These are phyloP conservation scores for Callospermophilus lateralis DNA, from an alignment of 2,113 vertebrate species.

Conservation along the genomic window DNA sequence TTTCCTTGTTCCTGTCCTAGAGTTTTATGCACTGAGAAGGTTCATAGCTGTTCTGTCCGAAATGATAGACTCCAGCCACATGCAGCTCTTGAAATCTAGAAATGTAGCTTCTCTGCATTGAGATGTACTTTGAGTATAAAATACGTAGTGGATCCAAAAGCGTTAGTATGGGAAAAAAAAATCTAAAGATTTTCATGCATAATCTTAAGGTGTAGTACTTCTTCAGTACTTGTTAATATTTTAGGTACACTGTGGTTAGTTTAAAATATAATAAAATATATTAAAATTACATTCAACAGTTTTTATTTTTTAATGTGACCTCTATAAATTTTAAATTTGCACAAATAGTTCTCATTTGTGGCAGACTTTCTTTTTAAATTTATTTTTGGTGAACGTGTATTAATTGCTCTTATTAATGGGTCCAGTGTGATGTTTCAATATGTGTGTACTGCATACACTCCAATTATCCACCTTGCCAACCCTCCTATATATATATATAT, in stretches of 20 bases:
- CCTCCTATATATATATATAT: rapidly evolving
- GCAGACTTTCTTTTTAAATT: not conserved
- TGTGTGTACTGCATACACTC: not conserved
- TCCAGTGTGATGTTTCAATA: not conserved
- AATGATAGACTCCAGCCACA: not conserved
- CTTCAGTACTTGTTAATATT: not conserved
- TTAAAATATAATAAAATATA: not conserved
- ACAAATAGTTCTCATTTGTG: not conserved
- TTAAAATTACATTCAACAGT: not conserved
- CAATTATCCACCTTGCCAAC: not conserved
- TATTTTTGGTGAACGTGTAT: not conserved
- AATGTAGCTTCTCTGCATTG: not conserved
- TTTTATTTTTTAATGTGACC: not conserved
- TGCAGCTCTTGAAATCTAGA: not conserved
- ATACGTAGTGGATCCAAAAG: not conserved
- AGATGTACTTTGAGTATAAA: not conserved
- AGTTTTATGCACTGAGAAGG: not conserved
- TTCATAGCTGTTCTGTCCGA: too few species aligned
- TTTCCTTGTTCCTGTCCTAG: too few species aligned
- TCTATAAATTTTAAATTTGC: not conserved
- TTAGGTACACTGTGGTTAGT: not conserved
- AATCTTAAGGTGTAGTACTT: not conserved
- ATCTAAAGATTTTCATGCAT: not conserved
- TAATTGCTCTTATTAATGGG: not conserved
- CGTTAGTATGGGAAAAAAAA: not conserved